phyloP scores from a whole-genome alignment of 2,113 vertebrate genomes.

The Anas platyrhynchos region DNA sequence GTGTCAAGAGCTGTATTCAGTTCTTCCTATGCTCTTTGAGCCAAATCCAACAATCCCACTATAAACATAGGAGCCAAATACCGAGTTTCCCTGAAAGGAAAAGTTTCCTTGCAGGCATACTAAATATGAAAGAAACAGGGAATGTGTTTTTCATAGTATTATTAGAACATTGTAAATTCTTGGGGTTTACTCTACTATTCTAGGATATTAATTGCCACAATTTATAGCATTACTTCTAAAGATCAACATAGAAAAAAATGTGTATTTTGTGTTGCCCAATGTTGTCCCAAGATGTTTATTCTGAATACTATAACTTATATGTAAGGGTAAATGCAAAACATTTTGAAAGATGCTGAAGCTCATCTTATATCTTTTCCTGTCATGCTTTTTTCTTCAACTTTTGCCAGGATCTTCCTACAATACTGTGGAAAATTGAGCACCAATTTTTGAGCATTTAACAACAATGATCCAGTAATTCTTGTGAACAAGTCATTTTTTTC shows the following conservation, averaged over 20 bases:
- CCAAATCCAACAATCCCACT: not conserved
- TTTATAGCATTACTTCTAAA: not conserved
- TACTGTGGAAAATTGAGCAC: not conserved
- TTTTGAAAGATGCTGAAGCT: not conserved
- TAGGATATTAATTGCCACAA: not conserved
- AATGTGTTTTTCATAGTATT: not conserved
- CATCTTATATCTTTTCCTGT: accelerated
- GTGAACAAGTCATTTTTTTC: not conserved
- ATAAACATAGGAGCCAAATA: not conserved
- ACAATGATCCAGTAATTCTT: not conserved
- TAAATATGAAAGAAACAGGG: not conserved
- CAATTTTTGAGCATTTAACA: constrained; percentile 11
- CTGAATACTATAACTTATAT: not conserved
- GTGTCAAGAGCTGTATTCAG: not conserved
- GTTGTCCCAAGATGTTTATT: not conserved
- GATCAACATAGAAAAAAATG: not conserved
- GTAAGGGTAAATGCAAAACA: not conserved
- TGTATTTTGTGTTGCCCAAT: not conserved
- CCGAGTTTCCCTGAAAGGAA: not conserved
- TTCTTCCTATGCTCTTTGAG: not conserved
- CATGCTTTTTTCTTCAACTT: not conserved
- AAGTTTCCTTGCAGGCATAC: not conserved
- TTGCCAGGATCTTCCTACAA: not conserved
- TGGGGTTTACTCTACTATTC: not conserved
- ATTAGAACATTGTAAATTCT: not conserved